These are phyloP conservation scores for Phataginus tricuspis DNA, from an alignment of 2,797 vertebrate species.

Conservation along the genomic window DNA sequence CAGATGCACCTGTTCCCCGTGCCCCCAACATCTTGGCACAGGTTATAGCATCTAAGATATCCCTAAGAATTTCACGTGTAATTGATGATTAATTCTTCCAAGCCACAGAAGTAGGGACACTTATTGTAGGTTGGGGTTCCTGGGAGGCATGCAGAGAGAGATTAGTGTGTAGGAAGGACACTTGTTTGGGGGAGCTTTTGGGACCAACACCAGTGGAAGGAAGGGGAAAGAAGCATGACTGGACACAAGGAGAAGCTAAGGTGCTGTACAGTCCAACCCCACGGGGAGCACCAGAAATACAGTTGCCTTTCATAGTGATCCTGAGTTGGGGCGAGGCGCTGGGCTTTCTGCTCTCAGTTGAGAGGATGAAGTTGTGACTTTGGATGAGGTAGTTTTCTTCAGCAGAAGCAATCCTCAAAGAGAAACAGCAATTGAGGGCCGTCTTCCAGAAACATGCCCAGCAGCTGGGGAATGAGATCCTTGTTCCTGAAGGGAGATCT, in stretches of 20 bases:
- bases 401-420: no score
- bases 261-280: not conserved
- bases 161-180: no score
- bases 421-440: no score
- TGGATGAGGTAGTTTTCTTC: no score
- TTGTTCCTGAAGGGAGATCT: not conserved
- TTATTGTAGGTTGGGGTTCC: not conserved
- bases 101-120: not conserved
- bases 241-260: not conserved
- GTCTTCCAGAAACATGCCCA: no score
- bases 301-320: not conserved
- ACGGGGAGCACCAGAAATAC: not conserved
- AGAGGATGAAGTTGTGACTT: not conserved
- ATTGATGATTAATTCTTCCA: not conserved
- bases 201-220: not conserved
- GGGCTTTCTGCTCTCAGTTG: not conserved
- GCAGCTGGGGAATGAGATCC: not conserved
- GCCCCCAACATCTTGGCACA: no score
- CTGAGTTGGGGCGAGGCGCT: not conserved
- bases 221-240: not conserved
- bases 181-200: not conserved
- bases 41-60: not conserved
- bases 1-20: not conserved
- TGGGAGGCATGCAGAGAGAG: not conserved
- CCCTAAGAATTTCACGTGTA: rapidly evolving